phyloP scores from a whole-genome alignment of 2,113 vertebrate genomes.

The Murina feae region DNA sequence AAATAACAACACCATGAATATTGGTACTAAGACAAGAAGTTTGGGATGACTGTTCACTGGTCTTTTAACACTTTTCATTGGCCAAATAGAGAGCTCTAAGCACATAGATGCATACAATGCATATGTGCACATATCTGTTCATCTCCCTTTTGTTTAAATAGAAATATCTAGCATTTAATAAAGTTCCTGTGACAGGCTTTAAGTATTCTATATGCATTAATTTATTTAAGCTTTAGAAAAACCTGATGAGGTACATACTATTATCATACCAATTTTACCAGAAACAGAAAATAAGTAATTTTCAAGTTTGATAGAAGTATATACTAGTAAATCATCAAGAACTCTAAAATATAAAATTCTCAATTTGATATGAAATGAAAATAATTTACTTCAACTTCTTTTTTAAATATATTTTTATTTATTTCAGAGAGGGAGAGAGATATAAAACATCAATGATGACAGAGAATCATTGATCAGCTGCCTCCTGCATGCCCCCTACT shows the following conservation, averaged over 20 bases:
- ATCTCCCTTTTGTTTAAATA: not conserved
- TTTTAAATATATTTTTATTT: no score
- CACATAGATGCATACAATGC: not conserved
- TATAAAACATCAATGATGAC: no score
- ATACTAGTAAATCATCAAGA: not conserved
- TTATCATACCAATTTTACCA: not conserved
- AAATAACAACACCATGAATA: not conserved
- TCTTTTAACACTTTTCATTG: not conserved
- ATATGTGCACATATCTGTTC: not conserved
- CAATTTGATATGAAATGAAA: not conserved
- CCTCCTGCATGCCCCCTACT: no score
- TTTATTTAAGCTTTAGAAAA: not conserved
- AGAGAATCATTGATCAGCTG: no score
- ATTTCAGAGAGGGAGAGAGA: no score
- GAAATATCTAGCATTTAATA: not conserved
- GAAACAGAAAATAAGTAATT: constrained; percentile 3
- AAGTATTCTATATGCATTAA: not conserved
- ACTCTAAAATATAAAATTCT: not conserved
- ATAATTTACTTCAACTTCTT: not conserved
- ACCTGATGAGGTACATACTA: not conserved
- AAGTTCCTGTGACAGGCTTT: not conserved
- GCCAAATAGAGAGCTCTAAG: not conserved
- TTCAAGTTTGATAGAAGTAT: not conserved
- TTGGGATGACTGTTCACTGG: not conserved
- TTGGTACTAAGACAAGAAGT: not conserved